Evolutionary conservation across 2,113 vertebrate species (phyloP).

Genomic region (Verasper variegatus): DNA sequence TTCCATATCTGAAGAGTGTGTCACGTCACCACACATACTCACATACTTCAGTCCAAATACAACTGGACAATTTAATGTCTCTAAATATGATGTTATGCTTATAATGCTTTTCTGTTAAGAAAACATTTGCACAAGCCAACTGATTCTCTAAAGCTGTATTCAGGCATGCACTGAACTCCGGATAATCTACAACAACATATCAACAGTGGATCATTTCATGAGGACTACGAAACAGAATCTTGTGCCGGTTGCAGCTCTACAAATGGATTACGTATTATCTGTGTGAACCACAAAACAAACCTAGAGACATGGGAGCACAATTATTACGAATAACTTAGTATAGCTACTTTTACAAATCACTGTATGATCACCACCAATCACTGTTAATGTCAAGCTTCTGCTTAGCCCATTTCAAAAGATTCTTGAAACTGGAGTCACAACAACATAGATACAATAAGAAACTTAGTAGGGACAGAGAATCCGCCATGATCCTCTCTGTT

Average conservation of each 20-base stretch:
- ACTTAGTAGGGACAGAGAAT: neutral
- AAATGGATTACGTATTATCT: conserved; percentile 27
- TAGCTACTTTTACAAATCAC: neutral
- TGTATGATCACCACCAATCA: conserved; percentile 1
- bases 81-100: neutral
- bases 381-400: neutral
- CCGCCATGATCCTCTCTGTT: neutral
- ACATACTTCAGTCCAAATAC: neutral
- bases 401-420: neutral
- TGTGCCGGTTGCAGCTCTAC: conserved; percentile 2
- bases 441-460: neutral
- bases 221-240: neutral
- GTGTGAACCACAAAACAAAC: conserved; percentile 1
- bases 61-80: neutral
- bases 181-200: too few relatives aligned
- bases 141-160: neutral
- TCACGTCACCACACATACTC: neutral
- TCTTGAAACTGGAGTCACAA: neutral
- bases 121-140: neutral
- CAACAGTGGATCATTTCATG: neutral
- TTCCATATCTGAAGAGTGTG: neutral
- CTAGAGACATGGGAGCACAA: neutral
- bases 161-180: too few relatives aligned
- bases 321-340: neutral
- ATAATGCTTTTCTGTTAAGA: neutral